Evolutionary conservation across 2,888 invertebrate genomes (phyloP).

Genomic region (Metallyticus violacea): DNA sequence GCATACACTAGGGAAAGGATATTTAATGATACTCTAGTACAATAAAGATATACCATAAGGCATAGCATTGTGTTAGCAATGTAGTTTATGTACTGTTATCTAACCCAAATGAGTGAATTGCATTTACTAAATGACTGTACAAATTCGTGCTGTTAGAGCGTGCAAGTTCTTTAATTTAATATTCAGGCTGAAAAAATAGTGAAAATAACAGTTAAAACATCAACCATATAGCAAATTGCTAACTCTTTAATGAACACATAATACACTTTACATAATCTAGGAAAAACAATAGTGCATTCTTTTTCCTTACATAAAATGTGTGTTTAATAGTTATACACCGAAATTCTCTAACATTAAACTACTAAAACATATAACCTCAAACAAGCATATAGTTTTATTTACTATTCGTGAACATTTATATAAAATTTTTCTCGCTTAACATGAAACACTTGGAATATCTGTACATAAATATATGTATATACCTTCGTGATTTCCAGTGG

Average conservation of each 20-base stretch:
- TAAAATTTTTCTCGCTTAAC: not conserved
- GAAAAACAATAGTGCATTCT: not conserved
- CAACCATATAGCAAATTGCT: not conserved
- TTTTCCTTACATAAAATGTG: not conserved
- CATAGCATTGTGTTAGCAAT: not conserved
- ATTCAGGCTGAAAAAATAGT: not conserved
- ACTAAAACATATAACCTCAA: not conserved
- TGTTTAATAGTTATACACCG: not conserved
- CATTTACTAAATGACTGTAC: too few relatives aligned
- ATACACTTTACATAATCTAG: not conserved
- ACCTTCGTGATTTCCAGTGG: not conserved
- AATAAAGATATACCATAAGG: not conserved
- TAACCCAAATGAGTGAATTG: too few relatives aligned
- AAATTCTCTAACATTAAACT: not conserved
- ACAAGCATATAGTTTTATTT: too few relatives aligned
- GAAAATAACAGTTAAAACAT: not conserved
- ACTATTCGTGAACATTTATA: not conserved
- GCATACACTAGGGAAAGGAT: not conserved
- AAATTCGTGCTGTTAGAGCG: too few relatives aligned
- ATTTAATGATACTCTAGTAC: too few relatives aligned
- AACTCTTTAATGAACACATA: not conserved
- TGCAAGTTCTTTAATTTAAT: not conserved
- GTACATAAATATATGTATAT: not conserved
- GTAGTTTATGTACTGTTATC: not conserved
- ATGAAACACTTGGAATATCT: not conserved